Base-by-base conservation (phyloP, 2,113 vertebrate species). In the Scortum barcoo region DNA sequence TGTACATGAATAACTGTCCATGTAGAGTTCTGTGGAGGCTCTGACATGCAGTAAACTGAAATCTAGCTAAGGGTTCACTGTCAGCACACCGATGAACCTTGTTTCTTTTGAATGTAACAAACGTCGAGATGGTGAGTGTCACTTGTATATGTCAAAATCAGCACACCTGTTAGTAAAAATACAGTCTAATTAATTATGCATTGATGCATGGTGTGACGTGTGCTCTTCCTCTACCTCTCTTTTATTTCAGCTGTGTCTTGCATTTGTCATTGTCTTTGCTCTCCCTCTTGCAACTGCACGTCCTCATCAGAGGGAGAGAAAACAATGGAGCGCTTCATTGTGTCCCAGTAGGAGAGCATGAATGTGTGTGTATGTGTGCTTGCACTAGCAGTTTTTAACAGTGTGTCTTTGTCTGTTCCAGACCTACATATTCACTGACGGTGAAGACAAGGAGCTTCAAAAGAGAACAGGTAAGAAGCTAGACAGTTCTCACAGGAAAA, bases 401-500 rank as follows among this genome's bases (percentile, higher is more conserved):
- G 26, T 26, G 24, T 57, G 28, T 66, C 19, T 66, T 71, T 70
- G 12, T 89, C 2, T 91, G 8, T 94, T 82, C 12, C 91, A 99
- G 98, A 98, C 98, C 0, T 99, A 96, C 91, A 97, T 99, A 86
- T 99, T 99, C 89, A 99, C 98, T 0, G 98, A 99, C 58, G 96
- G 96, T 7, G 97, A 99, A 20, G 98, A 99, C 90, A 95, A 40
- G 26, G 97, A 97, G 75, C 95, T 99, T 0, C 95, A 90, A 61
- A 86, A 83, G 75, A 96, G 91, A 92, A 95, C 95, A 66, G 96
- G 97, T 99, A 89, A 92, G 91, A 57, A 22, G 4, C 10, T 1
- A 19, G 10, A 22, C 14, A 5, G 1, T 14, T 28, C 7, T 62
- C 14, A 19, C 0, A n/a, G 12, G 4, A 58, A 33, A 65, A 62